Evolutionary conservation across 2,113 vertebrate genomes (phyloP).

Genomic region (Coregonus clupeaformis): DNA sequence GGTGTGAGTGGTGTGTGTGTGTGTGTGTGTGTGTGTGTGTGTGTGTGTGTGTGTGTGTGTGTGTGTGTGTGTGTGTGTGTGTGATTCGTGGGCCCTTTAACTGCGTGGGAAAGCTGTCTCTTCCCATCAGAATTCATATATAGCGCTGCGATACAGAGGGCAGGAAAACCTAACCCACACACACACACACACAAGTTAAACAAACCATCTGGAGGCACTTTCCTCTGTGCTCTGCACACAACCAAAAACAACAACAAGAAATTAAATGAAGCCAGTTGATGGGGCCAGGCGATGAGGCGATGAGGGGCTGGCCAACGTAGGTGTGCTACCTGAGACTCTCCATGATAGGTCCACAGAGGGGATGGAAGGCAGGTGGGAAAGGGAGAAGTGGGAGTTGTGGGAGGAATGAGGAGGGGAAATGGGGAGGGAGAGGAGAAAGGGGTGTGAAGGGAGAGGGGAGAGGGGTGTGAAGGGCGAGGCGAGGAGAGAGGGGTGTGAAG

Average conservation of each 20-base stretch:
- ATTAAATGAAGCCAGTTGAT: conserved; percentile 30
- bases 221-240: conserved; percentile 26
- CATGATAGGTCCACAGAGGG: no score
- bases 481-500: not conserved
- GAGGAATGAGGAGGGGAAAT: not conserved
- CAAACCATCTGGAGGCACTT: not conserved
- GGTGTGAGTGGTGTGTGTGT: not conserved
- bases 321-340: no score
- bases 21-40: not conserved
- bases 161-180: conserved; percentile 32
- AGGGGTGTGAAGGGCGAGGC: not conserved
- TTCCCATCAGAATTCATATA: conserved; percentile 58
- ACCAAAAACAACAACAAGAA: not conserved
- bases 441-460: not conserved
- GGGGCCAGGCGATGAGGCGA: not conserved
- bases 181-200: conserved; percentile 3
- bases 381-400: not conserved
- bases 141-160: conserved; percentile 33
- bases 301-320: not conserved
- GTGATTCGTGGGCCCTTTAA: conserved; percentile 68
- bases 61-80: not conserved
- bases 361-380: not conserved
- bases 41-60: not conserved
- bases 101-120: conserved; percentile 64
- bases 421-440: not conserved